These are phyloP conservation scores for Drosophila funebris DNA, from an alignment of 1,140 invertebrate genomes.

Conservation along the genomic window DNA sequence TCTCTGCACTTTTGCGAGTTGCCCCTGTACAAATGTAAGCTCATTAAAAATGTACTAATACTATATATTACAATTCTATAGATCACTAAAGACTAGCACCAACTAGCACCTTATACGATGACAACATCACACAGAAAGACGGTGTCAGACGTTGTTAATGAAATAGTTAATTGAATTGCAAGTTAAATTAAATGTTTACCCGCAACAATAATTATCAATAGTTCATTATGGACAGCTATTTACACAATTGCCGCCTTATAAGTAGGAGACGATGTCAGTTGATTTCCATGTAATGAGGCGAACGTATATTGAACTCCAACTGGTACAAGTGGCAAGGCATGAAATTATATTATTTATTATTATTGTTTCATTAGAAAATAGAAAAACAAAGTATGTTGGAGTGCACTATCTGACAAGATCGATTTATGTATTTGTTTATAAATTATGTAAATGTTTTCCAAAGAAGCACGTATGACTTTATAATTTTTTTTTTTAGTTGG, in stretches of 20 bases:
- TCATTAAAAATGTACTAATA: too few species aligned
- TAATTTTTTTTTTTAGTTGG: conserved; percentile 10
- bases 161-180: conserved; percentile 52
- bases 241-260: conserved; percentile 44
- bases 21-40: too few species aligned
- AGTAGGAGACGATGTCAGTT: conserved; percentile 4
- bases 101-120: neutral
- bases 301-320: conserved; percentile 49
- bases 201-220: conserved; percentile 39
- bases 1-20: too few species aligned
- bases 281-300: conserved; percentile 5
- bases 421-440: conserved; percentile 53
- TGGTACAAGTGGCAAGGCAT: conserved; percentile 45
- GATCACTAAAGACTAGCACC: neutral
- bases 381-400: neutral
- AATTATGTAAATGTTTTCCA: conserved; percentile 61
- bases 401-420: conserved; percentile 17
- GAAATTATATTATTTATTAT: conserved; percentile 53
- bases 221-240: conserved; percentile 36
- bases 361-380: conserved; percentile 28
- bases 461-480: conserved; percentile 23
- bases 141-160: conserved; percentile 41
- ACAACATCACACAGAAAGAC: conserved; percentile 12
- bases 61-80: neutral
- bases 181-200: conserved; percentile 57